Evolutionary conservation across 2,888 invertebrate genomes (phyloP), one percentile per base, ranked within the genome.

Genomic region (Bombylius discolor): DNA sequence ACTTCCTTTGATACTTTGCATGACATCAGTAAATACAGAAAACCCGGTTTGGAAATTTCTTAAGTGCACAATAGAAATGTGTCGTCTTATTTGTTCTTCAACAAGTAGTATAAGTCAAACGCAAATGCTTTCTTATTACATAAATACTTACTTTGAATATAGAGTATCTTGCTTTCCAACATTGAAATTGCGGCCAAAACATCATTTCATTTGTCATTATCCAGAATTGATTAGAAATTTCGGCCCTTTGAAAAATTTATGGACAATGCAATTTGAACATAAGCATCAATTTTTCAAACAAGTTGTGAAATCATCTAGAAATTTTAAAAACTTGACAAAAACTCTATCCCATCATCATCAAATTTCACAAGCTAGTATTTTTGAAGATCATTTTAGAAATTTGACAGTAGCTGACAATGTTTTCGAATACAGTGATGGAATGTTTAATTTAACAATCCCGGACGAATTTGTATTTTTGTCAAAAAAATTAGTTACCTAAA

Each of bases 101-200:
- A 12, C 13, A 36, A 46, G 49, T 23, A 14, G 5, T n/a, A 42
- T 23, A 31, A 23, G 46, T 46, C 50, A 49, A 50, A 36, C 33
- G 13, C 1, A 7, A 3, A 23, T 54, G 7, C 46, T 54, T 12
- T 13, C 31, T 4, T 23, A 50, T 36, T 49, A 44, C 44, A 49
- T 54, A 3, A 5, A 44, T 12, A 11, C 13, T 44, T 54, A 54
- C 31, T 48, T 49, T 36, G 53, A 58, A 44, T 51, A 49, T n/a
- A 11, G 56, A 45, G 47, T 32, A 51, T 49, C 52, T 12, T 53
- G 53, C 46, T 59, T 61, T 57, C 59, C 60, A 31, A 23, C 11
- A 34, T 32, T 53, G 33, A 42, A 36, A 47, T 53, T 58, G 39
- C 47, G 58, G 36, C 61, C 61, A 42, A 61, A 61, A 53, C 59